Evolutionary conservation across 2,888 invertebrate species (phyloP).

Genomic region (Metacarcinus magister): DNA sequence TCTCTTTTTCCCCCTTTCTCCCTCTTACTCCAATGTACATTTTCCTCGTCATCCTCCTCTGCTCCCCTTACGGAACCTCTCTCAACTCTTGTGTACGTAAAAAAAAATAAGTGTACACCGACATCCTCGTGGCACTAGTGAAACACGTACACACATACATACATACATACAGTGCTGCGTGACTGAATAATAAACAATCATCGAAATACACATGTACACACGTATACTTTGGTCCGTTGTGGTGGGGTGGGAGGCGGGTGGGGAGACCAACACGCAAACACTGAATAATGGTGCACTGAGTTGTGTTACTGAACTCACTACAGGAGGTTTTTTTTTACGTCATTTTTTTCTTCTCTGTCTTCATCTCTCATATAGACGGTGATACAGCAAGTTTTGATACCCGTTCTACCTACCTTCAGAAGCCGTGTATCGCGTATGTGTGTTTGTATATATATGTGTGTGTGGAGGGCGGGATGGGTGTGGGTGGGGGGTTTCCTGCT

Average conservation of each 20-base stretch:
- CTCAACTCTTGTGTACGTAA: no score
- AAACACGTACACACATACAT: no score
- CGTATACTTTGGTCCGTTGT: background rate
- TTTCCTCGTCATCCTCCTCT: no score
- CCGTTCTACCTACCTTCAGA: background rate
- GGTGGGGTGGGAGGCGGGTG: background rate
- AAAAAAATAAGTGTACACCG: no score
- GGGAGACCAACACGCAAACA: background rate
- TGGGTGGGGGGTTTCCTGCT: background rate
- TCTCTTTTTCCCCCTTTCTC: no score
- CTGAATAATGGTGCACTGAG: background rate
- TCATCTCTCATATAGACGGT: background rate
- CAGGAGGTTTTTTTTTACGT: background rate
- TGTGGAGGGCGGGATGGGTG: no score
- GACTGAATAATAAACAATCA: background rate
- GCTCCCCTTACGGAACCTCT: no score
- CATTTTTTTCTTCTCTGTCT: background rate
- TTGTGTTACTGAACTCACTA: background rate
- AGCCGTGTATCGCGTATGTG: no score
- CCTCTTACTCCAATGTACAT: no score
- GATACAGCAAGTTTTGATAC: background rate
- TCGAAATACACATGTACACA: conserved; percentile 13
- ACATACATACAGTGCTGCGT: no score
- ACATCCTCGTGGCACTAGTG: no score
- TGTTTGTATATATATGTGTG: background rate